Evolutionary conservation across 1,140 invertebrate species (phyloP), one percentile per base, ranked within the genome.

Genomic region (Pollicipes pollicipes): DNA sequence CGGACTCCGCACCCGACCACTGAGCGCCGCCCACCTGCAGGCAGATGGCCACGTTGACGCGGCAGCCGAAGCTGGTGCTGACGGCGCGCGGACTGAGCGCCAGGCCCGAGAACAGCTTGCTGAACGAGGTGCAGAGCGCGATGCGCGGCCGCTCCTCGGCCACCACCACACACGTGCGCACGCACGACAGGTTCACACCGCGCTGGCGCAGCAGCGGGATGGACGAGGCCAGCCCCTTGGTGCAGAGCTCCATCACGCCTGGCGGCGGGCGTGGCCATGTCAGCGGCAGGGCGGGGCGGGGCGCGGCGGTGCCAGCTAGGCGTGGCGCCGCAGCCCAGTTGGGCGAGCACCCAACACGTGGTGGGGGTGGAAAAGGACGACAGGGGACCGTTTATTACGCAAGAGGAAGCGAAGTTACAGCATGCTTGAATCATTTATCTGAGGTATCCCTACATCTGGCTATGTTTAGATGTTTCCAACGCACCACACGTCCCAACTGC

Each of bases 41-140:
- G 83, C 96, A 98, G 79, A 99, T 95, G n/a, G 93, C 95, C 45
- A 97, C 90, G 82, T 99, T 99, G 0, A 98, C 95, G 70, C 97
- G 86, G 78, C 96, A 99, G n/a, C 97, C 97, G 80, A 99, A 99
- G 17, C 93, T 96, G 0, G 97, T 99, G 1, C 94, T 98, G 0
- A 99, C 96, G 28, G 96, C 94, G 73, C 96, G 83, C 0, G 94
- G 91, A 76, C 91, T 93, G 0, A 99, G 82, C 0, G 96, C 95
- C 67, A 97, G 83, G 35, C 93, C 91, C 17, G 93, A 95, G 80
- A 99, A 99, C 0, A 99, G 82, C 83, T 98, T 99, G 24, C 95
- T 95, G 83, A 99, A 99, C 73, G 93, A 94, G 73, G 89, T 90
- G 0, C 95, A 97, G 58, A 99, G 83, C 69, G 91, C 88, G 72